Evolutionary conservation across 2,113 vertebrate species (phyloP).

Genomic region (Antennarius striatus): DNA sequence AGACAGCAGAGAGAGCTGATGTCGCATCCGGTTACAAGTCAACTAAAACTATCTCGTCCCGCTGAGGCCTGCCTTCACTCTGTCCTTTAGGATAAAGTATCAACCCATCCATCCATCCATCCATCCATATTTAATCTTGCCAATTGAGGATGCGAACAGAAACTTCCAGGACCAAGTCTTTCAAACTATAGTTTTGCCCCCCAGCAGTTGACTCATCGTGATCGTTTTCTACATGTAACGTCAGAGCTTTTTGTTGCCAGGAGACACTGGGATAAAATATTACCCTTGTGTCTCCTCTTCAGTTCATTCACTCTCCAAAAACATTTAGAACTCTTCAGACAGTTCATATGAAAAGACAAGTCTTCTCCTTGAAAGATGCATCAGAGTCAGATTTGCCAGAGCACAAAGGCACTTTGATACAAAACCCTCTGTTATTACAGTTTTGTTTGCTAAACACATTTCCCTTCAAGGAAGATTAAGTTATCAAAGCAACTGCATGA

Average conservation of each 20-base stretch:
- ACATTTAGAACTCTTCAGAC: neutral
- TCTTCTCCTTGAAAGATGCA: neutral
- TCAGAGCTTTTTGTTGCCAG: slow-evolving; percentile 9
- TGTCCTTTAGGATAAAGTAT: neutral
- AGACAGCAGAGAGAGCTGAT: slow-evolving; percentile 33
- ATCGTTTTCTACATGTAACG: neutral
- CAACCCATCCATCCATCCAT: too few species aligned
- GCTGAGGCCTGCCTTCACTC: neutral
- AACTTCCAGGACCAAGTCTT: neutral
- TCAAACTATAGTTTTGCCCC: neutral
- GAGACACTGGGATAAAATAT: neutral
- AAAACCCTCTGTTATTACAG: neutral
- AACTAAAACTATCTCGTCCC: slow-evolving; percentile 9
- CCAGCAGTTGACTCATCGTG: neutral
- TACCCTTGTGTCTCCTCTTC: neutral
- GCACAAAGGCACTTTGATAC: neutral
- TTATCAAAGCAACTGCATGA: slow-evolving; percentile 8
- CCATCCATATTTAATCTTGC: too few species aligned
- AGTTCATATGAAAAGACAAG: neutral
- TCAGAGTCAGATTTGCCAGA: neutral
- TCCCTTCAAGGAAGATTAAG: slow-evolving; percentile 5
- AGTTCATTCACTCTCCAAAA: neutral
- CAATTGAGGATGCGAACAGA: neutral
- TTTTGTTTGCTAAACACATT: slow-evolving; percentile 22
- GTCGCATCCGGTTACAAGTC: slow-evolving; percentile 19